Conservation (phyloP, 2,113 vertebrate genomes). For the Nesogale talazaci region DNA sequence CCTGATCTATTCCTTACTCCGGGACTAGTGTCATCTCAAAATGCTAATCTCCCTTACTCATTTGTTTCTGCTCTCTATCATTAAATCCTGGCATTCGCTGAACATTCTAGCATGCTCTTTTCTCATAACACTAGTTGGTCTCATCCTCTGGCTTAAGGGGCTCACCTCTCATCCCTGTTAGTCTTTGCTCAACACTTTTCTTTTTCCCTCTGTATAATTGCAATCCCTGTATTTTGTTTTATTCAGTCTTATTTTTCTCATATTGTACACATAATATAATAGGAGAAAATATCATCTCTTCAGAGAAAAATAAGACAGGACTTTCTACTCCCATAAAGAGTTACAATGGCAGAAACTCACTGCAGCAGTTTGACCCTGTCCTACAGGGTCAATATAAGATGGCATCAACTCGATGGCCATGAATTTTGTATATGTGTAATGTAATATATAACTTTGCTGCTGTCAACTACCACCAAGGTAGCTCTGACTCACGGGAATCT, state of each 20-base stretch:
- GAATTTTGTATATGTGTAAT: not conserved
- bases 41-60: not conserved
- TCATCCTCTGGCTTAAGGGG: not conserved
- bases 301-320: too few relatives aligned
- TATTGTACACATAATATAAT: not conserved
- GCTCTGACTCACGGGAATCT: not conserved
- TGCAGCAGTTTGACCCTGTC: too few relatives aligned
- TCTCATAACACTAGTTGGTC: not conserved
- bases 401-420: not conserved
- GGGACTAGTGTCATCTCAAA: not conserved
- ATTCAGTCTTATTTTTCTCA: constrained; percentile 6
- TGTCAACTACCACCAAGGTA: not conserved
- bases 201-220: constrained; percentile 16
- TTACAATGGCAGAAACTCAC: not conserved
- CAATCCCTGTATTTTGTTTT: not conserved
- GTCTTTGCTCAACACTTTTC: not conserved
- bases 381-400: not conserved
- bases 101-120: not conserved
- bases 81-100: not conserved
- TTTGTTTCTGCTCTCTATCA: not conserved
- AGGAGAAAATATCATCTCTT: too few relatives aligned
- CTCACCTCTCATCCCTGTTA: not conserved
- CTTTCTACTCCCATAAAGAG: too few relatives aligned
- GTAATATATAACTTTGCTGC: not conserved
- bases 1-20: not conserved